Evolutionary conservation across 2,888 invertebrate species (phyloP).

Genomic region (Anthophora plumipes): DNA sequence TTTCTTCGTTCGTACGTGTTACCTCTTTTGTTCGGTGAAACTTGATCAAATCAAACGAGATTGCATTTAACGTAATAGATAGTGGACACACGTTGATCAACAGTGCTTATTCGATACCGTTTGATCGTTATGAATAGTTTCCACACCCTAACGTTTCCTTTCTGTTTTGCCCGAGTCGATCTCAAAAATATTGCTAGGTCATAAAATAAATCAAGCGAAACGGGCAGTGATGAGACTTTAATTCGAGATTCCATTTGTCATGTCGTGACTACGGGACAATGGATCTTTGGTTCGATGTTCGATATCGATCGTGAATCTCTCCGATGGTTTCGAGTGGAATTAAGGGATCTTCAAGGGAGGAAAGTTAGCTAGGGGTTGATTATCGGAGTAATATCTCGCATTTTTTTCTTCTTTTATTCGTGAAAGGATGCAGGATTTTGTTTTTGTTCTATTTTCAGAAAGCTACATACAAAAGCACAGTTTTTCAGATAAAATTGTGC

Average conservation of each 20-base stretch:
- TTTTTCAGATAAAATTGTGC: too few relatives aligned
- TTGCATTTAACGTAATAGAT: slow-evolving; percentile 10
- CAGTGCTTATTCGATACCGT: slow-evolving; percentile 46
- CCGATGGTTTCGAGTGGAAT: background rate
- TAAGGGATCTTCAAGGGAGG: background rate
- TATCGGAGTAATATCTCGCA: too few relatives aligned
- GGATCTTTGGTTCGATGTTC: slow-evolving; percentile 14
- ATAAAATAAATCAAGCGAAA: slow-evolving; percentile 62
- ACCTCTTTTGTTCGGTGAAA: background rate
- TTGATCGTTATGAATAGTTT: slow-evolving; percentile 48
- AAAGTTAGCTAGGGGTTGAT: background rate
- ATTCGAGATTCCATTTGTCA: slow-evolving; percentile 46
- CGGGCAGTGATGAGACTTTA: slow-evolving; percentile 59
- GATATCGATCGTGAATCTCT: slow-evolving; percentile 25
- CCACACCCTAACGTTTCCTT: background rate
- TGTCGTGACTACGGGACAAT: slow-evolving; percentile 29
- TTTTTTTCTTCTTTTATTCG: too few relatives aligned
- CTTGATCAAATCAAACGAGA: background rate
- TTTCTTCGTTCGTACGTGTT: slow-evolving; percentile 12
- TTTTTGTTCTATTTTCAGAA: too few relatives aligned
- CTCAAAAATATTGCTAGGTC: slow-evolving; percentile 53
- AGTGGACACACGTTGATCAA: slow-evolving; percentile 4
- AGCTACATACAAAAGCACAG: too few relatives aligned
- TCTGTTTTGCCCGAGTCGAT: slow-evolving; percentile 22
- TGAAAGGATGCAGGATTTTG: too few relatives aligned